Evolutionary conservation across 2,113 vertebrate species (phyloP).

Genomic region (Mastomys natalensis): DNA sequence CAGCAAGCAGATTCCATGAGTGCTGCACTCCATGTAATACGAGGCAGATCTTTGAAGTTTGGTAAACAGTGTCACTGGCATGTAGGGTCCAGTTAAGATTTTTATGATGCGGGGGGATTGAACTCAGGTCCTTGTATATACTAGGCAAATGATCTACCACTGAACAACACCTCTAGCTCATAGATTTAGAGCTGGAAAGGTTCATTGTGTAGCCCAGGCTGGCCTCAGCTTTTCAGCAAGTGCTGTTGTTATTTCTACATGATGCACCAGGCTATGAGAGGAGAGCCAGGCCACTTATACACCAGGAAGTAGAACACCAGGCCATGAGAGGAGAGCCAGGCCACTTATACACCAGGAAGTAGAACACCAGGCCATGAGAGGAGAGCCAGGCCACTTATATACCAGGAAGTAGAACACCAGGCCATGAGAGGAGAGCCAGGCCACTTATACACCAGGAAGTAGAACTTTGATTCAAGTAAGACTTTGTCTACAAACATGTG

Average conservation of each 20-base stretch:
- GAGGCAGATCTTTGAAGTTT: not conserved
- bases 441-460: not conserved
- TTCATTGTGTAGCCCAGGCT: not conserved
- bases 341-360: no score
- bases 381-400: not conserved
- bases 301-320: not conserved
- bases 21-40: not conserved
- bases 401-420: not conserved
- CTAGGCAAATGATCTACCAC: no score
- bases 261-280: not conserved
- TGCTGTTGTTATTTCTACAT: not conserved
- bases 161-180: no score
- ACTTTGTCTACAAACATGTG: not conserved
- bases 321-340: not conserved
- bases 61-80: not conserved
- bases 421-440: not conserved
- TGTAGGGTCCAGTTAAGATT: not conserved
- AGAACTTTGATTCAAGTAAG: not conserved
- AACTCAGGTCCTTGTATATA: not conserved
- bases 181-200: not conserved
- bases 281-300: not conserved
- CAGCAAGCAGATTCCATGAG: not conserved
- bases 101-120: not conserved
- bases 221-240: not conserved
- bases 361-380: not conserved